Percentiles rank a stretch among this genome's conserved stretches.
Conservation (phyloP, 2,113 vertebrate species). For the Phaethornis superciliosus region DNA sequence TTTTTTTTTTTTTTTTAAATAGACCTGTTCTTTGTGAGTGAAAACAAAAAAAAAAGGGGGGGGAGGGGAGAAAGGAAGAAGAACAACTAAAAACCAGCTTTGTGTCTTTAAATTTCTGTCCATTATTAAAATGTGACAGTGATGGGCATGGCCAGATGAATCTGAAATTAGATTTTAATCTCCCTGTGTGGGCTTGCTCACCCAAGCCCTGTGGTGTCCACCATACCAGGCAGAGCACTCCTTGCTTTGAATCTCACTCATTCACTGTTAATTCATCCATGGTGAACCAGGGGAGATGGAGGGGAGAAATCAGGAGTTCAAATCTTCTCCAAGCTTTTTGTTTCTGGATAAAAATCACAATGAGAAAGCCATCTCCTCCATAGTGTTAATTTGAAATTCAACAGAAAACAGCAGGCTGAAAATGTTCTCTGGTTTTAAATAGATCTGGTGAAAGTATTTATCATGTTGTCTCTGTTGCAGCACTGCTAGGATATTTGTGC, state of each 20-base stretch:
- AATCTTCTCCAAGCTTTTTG: background rate
- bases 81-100: background rate
- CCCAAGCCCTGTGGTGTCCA: background rate
- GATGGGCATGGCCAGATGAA: background rate
- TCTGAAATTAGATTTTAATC: background rate
- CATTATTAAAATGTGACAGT: background rate
- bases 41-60: too few species aligned
- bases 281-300: background rate
- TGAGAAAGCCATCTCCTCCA: background rate
- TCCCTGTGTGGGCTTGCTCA: background rate
- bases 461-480: background rate
- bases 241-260: background rate
- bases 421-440: conserved; percentile 27
- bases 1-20: background rate
- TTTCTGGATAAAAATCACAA: background rate
- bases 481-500: conserved; percentile 12
- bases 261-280: background rate
- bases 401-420: conserved; percentile 4
- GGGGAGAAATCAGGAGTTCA: background rate
- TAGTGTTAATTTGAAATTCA: background rate
- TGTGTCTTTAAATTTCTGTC: background rate
- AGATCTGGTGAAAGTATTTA: conserved; percentile 46
- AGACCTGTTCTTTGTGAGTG: background rate
- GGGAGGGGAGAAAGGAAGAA: too few species aligned
- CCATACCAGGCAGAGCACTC: background rate